phyloP scores from a whole-genome alignment of 2,888 invertebrate genomes.

The Pheosia tremula region DNA sequence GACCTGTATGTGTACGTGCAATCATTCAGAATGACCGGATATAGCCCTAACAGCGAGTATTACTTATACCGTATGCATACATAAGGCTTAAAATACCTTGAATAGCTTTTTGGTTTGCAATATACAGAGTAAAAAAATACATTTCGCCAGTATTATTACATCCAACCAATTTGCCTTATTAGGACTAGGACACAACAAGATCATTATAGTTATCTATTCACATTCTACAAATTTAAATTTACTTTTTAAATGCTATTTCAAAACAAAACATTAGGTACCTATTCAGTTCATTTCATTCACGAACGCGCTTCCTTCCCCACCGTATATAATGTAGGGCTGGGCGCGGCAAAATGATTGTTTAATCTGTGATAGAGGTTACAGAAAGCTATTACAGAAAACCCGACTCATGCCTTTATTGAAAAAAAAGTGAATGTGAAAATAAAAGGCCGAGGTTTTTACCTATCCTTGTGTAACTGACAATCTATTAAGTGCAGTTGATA shows the following conservation, averaged over 20 bases:
- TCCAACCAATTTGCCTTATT: too few species aligned
- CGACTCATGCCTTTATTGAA: constrained; percentile 34
- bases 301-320: constrained; percentile 4
- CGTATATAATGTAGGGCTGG: constrained; percentile 3
- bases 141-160: too few species aligned
- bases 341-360: constrained; percentile 17
- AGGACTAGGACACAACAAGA: too few species aligned
- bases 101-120: too few species aligned
- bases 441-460: constrained; percentile 20
- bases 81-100: too few species aligned
- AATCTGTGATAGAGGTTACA: constrained; percentile 23
- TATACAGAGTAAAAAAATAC: too few species aligned
- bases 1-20: too few species aligned
- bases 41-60: too few species aligned
- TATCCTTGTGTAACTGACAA: constrained; percentile 11
- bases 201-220: too few species aligned
- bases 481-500: too few species aligned
- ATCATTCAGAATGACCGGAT: too few species aligned
- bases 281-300: constrained; percentile 7
- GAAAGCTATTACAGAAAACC: constrained; percentile 25
- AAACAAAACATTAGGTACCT: constrained; percentile 1
- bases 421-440: constrained; percentile 27
- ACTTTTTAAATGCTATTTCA: constrained; percentile 2
- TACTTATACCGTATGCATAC: too few species aligned
- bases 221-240: neutral